Evolutionary conservation across 2,797 vertebrate species (phyloP), one percentile per base, ranked within the genome.

Genomic region (Adrianichthys oophorus): DNA sequence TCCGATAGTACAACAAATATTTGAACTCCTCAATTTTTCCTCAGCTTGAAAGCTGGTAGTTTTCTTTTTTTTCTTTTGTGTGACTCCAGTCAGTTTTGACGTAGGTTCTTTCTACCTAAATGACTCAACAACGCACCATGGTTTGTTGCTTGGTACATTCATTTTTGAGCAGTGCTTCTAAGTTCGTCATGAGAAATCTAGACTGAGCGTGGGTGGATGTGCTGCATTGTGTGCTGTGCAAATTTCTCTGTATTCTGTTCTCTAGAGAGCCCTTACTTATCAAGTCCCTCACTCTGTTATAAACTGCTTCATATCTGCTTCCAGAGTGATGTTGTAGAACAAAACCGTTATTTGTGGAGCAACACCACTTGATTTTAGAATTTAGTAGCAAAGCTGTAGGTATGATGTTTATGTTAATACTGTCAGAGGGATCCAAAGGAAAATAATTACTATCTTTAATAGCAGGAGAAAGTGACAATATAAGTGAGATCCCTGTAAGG

Each of bases 151-250:
- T 17, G 17, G 46, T 43, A 29, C 53, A 68, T 55, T 52, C 42
- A 40, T 43, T 19, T 24, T 43, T 12, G 26, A 53, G 41, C 53
- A n/a, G 70, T 41, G 43, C 44, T 54, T 73, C 26, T 0, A 16
- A 61, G 56, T 18, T 49, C 70, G 41, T 72, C 64, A 52, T 53
- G 41, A 62, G 47, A 62, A 47, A 52, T 49, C 26, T 44, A 51
- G 66, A 64, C 60, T 52, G 46, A 54, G 65, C 4, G 69, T 83
- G 82, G 78, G 75, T 66, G 77, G 65, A 74, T 60, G 63, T 71
- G 47, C 59, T 66, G 12, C 43, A 69, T 61, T 70, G 41, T 68
- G 60, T 70, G 71, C 15, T 2, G 4, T 23, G 48, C 69, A 69
- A 60, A 65, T 54, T 65, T 74, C 51, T 63, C 52, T 16, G 23